phyloP scores from a whole-genome alignment of 2,797 vertebrate genomes.

The Erithacus rubecula region DNA sequence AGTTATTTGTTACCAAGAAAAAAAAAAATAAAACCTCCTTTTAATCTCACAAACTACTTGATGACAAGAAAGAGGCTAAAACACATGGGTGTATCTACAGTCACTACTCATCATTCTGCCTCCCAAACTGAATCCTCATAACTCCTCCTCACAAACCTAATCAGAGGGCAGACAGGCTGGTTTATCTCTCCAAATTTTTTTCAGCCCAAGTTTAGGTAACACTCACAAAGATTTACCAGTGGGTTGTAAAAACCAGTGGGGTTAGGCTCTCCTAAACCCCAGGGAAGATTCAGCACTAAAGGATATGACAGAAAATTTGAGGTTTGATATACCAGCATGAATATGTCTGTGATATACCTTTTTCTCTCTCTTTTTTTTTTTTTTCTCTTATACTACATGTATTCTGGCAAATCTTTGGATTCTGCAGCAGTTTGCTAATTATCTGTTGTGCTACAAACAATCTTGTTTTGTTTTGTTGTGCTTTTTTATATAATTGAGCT shows the following conservation, averaged over 20 bases:
- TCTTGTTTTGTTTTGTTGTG: not conserved
- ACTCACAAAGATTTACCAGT: not conserved
- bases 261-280: not conserved
- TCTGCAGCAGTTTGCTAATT: not conserved
- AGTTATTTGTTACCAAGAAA: not conserved
- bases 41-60: not conserved
- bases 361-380: not conserved
- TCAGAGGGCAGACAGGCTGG: not conserved
- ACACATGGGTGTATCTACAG: accelerated
- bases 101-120: accelerated
- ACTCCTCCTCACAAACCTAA: not conserved
- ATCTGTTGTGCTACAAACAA: not conserved
- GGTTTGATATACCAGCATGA: not conserved
- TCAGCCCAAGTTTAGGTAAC: not conserved
- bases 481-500: not conserved
- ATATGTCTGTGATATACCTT: not conserved
- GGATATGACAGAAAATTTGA: not conserved
- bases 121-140: not conserved
- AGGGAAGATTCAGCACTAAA: not conserved
- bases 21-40: accelerated
- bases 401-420: not conserved
- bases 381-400: not conserved
- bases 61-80: not conserved
- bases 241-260: not conserved
- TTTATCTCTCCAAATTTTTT: not conserved